These are phyloP conservation scores for Drosophila flavopinicola DNA, from an alignment of 2,888 invertebrate species.

Conservation along the genomic window DNA sequence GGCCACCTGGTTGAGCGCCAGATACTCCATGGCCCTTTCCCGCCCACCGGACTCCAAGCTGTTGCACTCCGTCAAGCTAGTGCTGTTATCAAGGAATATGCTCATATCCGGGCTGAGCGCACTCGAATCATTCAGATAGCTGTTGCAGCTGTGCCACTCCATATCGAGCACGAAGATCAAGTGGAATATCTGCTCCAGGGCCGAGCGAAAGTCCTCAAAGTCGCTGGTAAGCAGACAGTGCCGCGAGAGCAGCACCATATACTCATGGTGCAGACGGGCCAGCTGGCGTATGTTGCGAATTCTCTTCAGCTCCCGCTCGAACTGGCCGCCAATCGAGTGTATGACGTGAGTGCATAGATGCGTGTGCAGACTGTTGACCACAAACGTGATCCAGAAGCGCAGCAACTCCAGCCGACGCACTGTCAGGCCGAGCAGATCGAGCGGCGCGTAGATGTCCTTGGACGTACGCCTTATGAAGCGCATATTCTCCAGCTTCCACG, in stretches of 20 bases:
- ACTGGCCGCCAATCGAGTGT: conserved; percentile 81
- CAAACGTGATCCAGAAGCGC: conserved; percentile 86
- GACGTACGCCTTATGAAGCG: conserved; percentile 78
- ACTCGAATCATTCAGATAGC: conserved; percentile 63
- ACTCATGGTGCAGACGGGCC: conserved; percentile 80
- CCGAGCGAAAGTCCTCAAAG: conserved; percentile 62
- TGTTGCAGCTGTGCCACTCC: conserved; percentile 81
- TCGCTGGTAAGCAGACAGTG: conserved; percentile 78
- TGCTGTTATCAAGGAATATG: conserved; percentile 8
- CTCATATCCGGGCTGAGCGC: conserved; percentile 42
- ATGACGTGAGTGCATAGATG: conserved; percentile 85
- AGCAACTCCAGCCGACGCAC: conserved; percentile 85
- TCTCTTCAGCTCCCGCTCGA: conserved; percentile 75
- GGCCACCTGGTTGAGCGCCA: conserved; percentile 75
- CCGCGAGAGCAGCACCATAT: conserved; percentile 76
- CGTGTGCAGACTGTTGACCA: conserved; percentile 85
- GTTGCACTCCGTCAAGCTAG: conserved; percentile 32
- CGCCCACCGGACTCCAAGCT: conserved; percentile 21
- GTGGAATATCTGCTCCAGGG: conserved; percentile 82
- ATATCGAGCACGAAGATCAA: conserved; percentile 79
- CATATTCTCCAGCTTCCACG: conserved; percentile 85
- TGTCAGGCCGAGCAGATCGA: conserved; percentile 80
- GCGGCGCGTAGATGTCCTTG: conserved; percentile 65
- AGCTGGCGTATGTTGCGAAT: conserved; percentile 79
- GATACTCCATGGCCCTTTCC: conserved; percentile 49